Evolutionary conservation across 2,113 vertebrate genomes (phyloP).

Genomic region (Nerophis lumbriciformis): DNA sequence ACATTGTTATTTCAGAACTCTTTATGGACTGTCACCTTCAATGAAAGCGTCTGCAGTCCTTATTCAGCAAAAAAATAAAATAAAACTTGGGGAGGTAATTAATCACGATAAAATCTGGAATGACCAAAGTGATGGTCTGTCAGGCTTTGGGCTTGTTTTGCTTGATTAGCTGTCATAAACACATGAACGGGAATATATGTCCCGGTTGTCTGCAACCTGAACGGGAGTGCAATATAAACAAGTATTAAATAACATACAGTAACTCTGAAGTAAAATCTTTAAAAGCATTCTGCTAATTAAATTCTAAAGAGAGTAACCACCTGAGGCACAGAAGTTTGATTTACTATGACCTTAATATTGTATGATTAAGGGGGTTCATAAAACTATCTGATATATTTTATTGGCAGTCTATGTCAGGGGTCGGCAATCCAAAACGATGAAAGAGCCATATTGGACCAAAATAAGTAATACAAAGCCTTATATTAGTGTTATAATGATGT

Average conservation of each 20-base stretch:
- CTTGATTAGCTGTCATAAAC: constrained; percentile 16
- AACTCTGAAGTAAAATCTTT: not conserved
- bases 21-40: constrained; percentile 28
- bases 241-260: not conserved
- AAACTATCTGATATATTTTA: constrained; percentile 19
- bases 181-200: constrained; percentile 18
- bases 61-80: constrained; percentile 27
- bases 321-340: constrained; percentile 3
- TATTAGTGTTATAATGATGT: too few relatives aligned
- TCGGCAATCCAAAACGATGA: too few relatives aligned
- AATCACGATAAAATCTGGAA: constrained; percentile 33
- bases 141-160: constrained; percentile 26
- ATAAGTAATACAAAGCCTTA: too few relatives aligned
- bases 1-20: constrained; percentile 11
- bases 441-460: too few relatives aligned
- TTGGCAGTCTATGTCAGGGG: not conserved
- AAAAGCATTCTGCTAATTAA: constrained; percentile 14
- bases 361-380: constrained; percentile 2
- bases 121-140: constrained; percentile 19
- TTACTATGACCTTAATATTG: constrained; percentile 5
- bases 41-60: constrained; percentile 13
- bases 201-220: constrained; percentile 12
- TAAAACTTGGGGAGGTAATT: constrained; percentile 11
- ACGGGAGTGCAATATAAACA: constrained; percentile 3
- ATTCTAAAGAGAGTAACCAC: not conserved